Base-by-base conservation (phyloP, 2,797 vertebrate genomes). In the Brachymystax lenok region DNA sequence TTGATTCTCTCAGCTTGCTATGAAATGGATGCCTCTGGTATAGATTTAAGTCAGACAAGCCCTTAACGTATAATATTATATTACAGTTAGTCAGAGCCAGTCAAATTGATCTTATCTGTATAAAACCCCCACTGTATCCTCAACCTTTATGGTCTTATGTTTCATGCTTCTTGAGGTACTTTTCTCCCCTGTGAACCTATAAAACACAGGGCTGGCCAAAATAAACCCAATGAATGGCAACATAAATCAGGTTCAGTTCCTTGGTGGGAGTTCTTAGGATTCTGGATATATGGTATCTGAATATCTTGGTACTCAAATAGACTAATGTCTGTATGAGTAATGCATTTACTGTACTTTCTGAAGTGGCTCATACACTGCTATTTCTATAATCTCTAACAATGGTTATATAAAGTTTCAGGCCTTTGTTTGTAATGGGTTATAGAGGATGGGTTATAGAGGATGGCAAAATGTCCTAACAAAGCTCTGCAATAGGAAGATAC, bases 41-140 rank as follows among this genome's bases (percentile, higher is more conserved):
- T 90, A 83, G 88, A 90, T 91, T 88, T 90, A 86, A 88, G 87
- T 84, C 89, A 87, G 88, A 92, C 90, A 88, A 85, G 82, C 89
- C 83, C 84, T 77, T 83, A 86, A 86, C 80, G 77, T 92, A 87
- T 91, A 84, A 88, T 90, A 92, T 93, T 90, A 89, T 91, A 91
- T 93, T 91, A 92, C 88, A 85, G 40, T 46, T 46, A 46, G 40
- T 46, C 40, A 46, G 83, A 88, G 83, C 90, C 67, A 54, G 88
- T 88, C 82, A 88, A 89, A 90, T 90, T 91, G 91, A 92, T 92
- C 89, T 92, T 87, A 91, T 91, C 83, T 63, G 77, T 83, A 81
- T 84, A 84, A 40, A 59, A 86, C 83, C 83, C 82, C 84, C 30
- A 10, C 69, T 81, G 87, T 84, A 76, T 78, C 61, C 59, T 84